Evolutionary conservation across 2,888 invertebrate genomes (phyloP), one percentile per base, ranked within the genome.

Genomic region (Apodemia mormo): DNA sequence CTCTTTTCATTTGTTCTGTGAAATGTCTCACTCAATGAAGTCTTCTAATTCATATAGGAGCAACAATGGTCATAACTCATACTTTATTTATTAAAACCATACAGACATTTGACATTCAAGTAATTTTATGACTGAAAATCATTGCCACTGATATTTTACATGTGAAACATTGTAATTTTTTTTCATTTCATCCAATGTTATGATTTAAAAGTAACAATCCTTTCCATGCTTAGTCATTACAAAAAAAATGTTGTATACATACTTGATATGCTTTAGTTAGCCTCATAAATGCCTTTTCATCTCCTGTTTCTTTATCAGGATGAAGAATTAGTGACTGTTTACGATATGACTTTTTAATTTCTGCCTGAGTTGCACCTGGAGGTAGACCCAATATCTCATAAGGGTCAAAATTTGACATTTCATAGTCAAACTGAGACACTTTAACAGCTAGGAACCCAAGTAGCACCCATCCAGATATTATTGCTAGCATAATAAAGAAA

Each of bases 331-430:
- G 94, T 49, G 99, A 99, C 70, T 99, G 95, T 86, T 97, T 97
- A 72, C 98, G 96, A 87, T 99, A 99, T 12, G 98, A 98, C 88
- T 97, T 98, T 87, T 98, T 99, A 68, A 99, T 98, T 81, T 98
- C 98, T 37, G 95, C 94, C 85, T 96, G 96, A 54, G 97, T 96
- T 22, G 99, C 96, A 70, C 97, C 98, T 73, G 97, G 94, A 69
- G 98, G 97, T 76, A 99, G 94, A 66, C 96, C 97, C 72, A 99
- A 94, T 83, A 99, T 99, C 85, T 98, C 97, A 92, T 98, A 99
- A 0, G 99, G 99, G 94, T 99, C 99, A 93, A 99, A 99, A 87
- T 99, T 99, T 8, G 98, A 97, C 96, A 98, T 98, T 93, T 99
- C 99, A 92, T 98, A 98, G 86, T 99, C 99, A 92, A 99, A 98